Base-by-base conservation (phyloP, 2,797 vertebrate genomes). In the Steatocranus sp. region DNA sequence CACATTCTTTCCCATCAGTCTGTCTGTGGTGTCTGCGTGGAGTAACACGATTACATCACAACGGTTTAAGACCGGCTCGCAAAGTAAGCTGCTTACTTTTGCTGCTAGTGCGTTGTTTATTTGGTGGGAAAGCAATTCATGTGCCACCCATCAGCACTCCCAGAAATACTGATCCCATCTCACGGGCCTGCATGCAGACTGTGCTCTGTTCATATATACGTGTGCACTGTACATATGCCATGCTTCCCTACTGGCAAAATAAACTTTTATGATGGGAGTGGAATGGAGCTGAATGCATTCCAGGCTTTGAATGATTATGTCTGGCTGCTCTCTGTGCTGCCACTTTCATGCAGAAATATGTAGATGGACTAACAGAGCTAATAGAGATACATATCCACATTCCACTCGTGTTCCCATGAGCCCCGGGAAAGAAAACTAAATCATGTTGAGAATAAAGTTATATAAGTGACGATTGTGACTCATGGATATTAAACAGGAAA, bases 41-140 rank as follows among this genome's bases (percentile, higher is more conserved):
- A 32, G 51, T 87, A 89, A 89, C 80, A 82, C 83, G 86, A 94
- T 95, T 94, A 93, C 83, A 88, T 92, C 87, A 91, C 83, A 85
- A 51, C 73, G 86, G 68, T 70, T 92, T 86, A 54, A 86, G 88
- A 84, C 76, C 75, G 82, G 54, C 78, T 54, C 6, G 78, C 89
- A 88, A 84, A 32, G n/a, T 94, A 95, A 96, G 92, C 92, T 86
- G 86, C 91, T 95, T 95, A 94, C 83, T 91, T 89, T 89, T 85
- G 30, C 83, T 77, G 50, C 53, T 18, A 56, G 30, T 2, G 12
- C 30, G 49, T 68, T 86, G 84, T 88, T 87, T 90, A 61, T 91
- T 88, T 90, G 76, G 86, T 79, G 20, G 89, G 83, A 91, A 91
- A 85, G 78, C 68, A 49, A 38, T 75, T 91, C 76, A 86, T 61